Conservation (phyloP, 2,113 vertebrate genomes). For the Andinoacara biseriatus region DNA sequence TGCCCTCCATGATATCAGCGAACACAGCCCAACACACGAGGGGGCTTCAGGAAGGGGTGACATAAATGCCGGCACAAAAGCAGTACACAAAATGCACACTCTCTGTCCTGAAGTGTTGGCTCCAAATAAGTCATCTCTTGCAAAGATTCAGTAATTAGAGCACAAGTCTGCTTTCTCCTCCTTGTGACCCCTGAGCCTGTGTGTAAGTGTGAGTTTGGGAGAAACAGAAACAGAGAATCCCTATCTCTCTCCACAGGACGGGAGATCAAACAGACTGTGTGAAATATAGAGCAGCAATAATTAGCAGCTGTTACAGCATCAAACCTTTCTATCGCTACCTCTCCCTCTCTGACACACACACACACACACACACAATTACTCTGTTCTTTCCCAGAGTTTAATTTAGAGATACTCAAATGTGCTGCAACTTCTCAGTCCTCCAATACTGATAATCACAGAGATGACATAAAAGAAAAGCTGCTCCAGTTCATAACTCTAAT, state of each 20-base stretch:
- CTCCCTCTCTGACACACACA: slow-evolving; percentile 27
- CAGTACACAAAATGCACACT: slow-evolving; percentile 40
- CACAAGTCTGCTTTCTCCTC: slow-evolving; percentile 58
- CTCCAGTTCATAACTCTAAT: slow-evolving; percentile 14
- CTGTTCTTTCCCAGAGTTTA: slow-evolving; percentile 46
- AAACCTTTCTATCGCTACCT: slow-evolving; percentile 66
- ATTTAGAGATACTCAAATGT: slow-evolving; percentile 50
- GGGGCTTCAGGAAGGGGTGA: slow-evolving; percentile 28
- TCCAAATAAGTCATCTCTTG: slow-evolving; percentile 49
- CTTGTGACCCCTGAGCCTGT: slow-evolving; percentile 61
- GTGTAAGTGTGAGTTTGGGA: slow-evolving; percentile 33
- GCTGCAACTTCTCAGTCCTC: slow-evolving; percentile 23
- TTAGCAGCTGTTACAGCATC: slow-evolving; percentile 83
- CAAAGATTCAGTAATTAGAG: slow-evolving; percentile 66
- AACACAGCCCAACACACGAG: slow-evolving; percentile 40
- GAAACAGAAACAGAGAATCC: slow-evolving; percentile 38
- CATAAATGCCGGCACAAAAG: slow-evolving; percentile 54
- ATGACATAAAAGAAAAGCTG: slow-evolving; percentile 32
- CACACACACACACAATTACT: slow-evolving; percentile 19
- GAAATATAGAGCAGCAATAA: slow-evolving; percentile 82
- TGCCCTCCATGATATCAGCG: slow-evolving; percentile 62
- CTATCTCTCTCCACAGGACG: slow-evolving; percentile 73
- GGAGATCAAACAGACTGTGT: slow-evolving; percentile 82
- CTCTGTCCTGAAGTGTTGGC: slow-evolving; percentile 42
- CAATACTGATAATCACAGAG: slow-evolving; percentile 36